Percentiles rank a stretch among this genome's conserved stretches.
Evolutionary conservation across 1,140 invertebrate species (phyloP).

Genomic region (Temnothorax longispinosus): DNA sequence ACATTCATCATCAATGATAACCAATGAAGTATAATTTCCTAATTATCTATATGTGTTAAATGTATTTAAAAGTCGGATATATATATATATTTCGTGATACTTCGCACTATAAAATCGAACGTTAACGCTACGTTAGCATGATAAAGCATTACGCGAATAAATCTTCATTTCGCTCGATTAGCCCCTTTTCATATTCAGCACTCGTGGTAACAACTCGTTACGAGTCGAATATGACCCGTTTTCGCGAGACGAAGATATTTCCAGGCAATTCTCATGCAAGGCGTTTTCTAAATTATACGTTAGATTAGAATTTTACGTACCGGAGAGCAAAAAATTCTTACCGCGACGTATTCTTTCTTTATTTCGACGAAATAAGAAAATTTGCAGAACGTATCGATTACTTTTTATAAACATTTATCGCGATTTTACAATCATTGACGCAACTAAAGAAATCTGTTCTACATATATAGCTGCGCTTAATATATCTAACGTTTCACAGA

Average conservation of each 20-base stretch:
- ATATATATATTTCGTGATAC: conserved; percentile 8
- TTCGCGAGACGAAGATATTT: conserved; percentile 22
- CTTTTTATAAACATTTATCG: neutral
- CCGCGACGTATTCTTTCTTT: neutral
- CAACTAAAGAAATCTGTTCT: neutral
- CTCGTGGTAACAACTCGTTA: conserved; percentile 46
- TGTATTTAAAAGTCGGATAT: neutral
- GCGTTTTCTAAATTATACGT: conserved; percentile 20
- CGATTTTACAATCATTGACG: neutral
- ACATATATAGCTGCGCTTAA: neutral
- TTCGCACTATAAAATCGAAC: conserved; percentile 22
- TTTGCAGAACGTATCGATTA: neutral
- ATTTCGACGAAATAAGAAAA: neutral
- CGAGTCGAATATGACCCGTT: conserved; percentile 40
- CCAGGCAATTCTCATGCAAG: neutral
- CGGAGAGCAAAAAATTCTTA: neutral
- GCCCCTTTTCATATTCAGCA: conserved; percentile 56
- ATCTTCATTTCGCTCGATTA: conserved; percentile 57
- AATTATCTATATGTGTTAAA: conserved; percentile 15
- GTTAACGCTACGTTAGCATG: conserved; percentile 19
- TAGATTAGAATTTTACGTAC: neutral
- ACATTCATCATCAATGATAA: neutral
- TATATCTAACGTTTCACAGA: neutral
- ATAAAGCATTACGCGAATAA: conserved; percentile 48
- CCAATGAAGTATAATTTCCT: neutral